A percentile compares a stretch with the other conserved stretches of the same genome.
These are phyloP conservation scores for Misgurnus anguillicaudatus DNA, from an alignment of 2,113 vertebrate genomes.

Conservation along the genomic window DNA sequence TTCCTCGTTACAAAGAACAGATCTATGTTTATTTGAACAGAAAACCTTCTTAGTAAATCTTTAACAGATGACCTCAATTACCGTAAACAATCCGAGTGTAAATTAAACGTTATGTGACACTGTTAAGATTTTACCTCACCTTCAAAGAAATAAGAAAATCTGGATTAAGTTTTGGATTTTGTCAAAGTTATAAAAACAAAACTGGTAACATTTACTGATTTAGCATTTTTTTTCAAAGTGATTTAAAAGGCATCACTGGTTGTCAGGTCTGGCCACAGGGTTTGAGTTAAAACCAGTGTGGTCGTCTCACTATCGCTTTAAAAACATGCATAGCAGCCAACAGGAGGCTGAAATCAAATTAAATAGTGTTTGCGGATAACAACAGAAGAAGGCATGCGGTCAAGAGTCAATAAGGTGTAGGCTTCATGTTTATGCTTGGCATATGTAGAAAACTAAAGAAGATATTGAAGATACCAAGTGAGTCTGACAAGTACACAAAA, in stretches of 20 bases:
- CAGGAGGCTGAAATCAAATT: slow-evolving; percentile 38
- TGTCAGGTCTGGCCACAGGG: not conserved
- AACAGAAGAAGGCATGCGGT: slow-evolving; percentile 42
- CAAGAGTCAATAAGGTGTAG: not conserved
- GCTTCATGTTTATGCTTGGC: slow-evolving; percentile 30
- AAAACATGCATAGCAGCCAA: slow-evolving; percentile 13
- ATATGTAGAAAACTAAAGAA: slow-evolving; percentile 1
- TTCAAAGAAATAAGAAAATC: too few relatives aligned
- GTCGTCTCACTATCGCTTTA: not conserved
- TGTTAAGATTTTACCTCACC: too few relatives aligned
- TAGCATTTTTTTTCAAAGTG: too few relatives aligned
- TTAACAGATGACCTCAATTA: too few relatives aligned
- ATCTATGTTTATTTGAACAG: too few relatives aligned
- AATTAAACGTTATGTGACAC: too few relatives aligned
- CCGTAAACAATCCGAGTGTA: too few relatives aligned
- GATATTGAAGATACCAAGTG: slow-evolving; percentile 12
- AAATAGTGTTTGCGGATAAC: slow-evolving; percentile 42
- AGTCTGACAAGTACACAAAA: slow-evolving; percentile 4
- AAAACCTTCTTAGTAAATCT: too few relatives aligned
- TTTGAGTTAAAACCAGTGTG: slow-evolving; percentile 2
- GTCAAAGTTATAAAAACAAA: too few relatives aligned
- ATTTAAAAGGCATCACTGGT: not conserved
- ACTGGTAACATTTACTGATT: too few relatives aligned
- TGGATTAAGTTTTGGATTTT: too few relatives aligned
- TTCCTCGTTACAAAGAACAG: too few relatives aligned